Evolutionary conservation across 1,140 invertebrate genomes (phyloP), one percentile per base, ranked within the genome.

Genomic region (Rhynchophorus ferrugineus): DNA sequence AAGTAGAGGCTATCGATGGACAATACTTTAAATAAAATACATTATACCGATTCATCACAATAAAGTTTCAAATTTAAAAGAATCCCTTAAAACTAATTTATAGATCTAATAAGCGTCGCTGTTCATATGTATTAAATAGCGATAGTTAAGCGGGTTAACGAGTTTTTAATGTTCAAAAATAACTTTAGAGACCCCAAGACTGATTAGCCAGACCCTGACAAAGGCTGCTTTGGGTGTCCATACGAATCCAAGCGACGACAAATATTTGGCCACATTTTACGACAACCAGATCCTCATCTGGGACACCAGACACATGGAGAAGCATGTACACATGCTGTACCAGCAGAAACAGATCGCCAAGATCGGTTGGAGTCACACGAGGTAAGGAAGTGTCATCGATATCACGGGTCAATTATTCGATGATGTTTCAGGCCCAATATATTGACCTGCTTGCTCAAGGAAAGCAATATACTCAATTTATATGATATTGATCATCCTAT

Each of bases 351-450:
- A 78, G 52, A 76, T 92, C 38, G 72, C 77, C 11, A 88, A 90
- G 71, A 78, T 93, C 21, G 71, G 78, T 38, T 95, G 91, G 91
- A 92, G 89, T 70, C 89, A 91, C 6, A 93, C 89, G n/a, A 84
- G 84, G 84, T 86, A 66, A 65, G 58, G 2, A 9, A 34, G 17
- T 39, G n/a, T n/a, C n/a, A n/a, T n/a, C n/a, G n/a, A n/a, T n/a
- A n/a, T n/a, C n/a, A n/a, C n/a, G n/a, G n/a, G n/a, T n/a, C n/a
- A n/a, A n/a, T n/a, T n/a, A n/a, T n/a, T n/a, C n/a, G n/a, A n/a
- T n/a, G n/a, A n/a, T n/a, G n/a, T n/a, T n/a, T n/a, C n/a, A 85
- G 87, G 62, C 76, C 78, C 22, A 89, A 88, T 66, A 71, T 90
- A 21, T 68, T 94, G 17, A 79, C 85, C 29, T 82, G 82, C 5